Conservation (phyloP, 2,113 vertebrate genomes). For the Candoia aspera region DNA sequence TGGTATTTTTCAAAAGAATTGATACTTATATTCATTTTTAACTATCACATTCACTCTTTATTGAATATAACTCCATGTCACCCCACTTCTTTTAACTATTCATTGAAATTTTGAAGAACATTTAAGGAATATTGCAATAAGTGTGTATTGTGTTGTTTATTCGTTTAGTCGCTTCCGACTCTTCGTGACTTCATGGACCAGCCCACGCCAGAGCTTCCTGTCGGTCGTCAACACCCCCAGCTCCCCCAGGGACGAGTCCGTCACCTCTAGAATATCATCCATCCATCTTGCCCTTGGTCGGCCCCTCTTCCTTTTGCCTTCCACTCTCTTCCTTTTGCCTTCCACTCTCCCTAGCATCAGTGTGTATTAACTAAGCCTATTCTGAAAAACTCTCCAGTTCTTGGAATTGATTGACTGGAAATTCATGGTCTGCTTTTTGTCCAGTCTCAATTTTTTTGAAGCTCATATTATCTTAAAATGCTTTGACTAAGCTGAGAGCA, state of each 20-base stretch:
- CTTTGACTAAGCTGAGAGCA: neutral
- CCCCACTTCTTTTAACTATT: neutral
- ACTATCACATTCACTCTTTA: neutral
- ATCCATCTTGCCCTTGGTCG: no score
- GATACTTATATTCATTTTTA: neutral
- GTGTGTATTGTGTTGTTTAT: no score
- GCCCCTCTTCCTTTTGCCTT: no score
- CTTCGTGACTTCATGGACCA: no score
- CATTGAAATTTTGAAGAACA: neutral
- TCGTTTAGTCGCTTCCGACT: no score
- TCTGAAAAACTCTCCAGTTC: neutral
- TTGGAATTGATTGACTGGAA: neutral
- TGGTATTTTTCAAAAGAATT: neutral
- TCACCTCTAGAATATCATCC: no score
- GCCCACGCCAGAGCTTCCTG: no score
- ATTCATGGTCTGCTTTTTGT: neutral
- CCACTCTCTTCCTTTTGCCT: no score
- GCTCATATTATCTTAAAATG: neutral
- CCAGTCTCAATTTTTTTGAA: neutral
- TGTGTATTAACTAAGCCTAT: neutral
- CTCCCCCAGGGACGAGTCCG: no score
- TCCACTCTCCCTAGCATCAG: no score
- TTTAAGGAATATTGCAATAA: neutral
- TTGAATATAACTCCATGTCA: neutral
- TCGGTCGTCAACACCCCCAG: no score